phyloP scores from a whole-genome alignment of 2,888 invertebrate genomes.

The Stramonita haemastoma region DNA sequence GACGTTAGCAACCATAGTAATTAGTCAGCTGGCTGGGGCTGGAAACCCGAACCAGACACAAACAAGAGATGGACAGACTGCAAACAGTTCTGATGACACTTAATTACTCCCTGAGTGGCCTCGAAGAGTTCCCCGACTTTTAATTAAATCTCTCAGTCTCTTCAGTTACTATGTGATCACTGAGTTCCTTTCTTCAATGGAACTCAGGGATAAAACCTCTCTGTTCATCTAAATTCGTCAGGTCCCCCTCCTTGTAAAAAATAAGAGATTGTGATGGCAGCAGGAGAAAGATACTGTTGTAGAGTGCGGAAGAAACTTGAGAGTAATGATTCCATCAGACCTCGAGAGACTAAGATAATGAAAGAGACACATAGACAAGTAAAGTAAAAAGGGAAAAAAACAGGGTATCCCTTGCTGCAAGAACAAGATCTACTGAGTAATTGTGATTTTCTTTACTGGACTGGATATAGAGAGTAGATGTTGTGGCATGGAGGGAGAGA shows the following conservation, averaged over 20 bases:
- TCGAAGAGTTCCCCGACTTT: neutral
- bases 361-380: too few relatives aligned
- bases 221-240: neutral
- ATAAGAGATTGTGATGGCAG: neutral
- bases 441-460: too few relatives aligned
- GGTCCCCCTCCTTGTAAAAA: neutral
- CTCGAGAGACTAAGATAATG: too few relatives aligned
- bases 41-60: neutral
- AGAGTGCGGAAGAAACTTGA: neutral
- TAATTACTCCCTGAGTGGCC: constrained; percentile 4
- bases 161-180: neutral
- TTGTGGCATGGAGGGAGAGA: too few relatives aligned
- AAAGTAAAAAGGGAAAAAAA: too few relatives aligned
- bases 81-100: constrained; percentile 16
- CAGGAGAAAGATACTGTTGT: neutral
- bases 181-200: constrained; percentile 14
- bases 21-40: neutral
- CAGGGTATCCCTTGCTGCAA: too few relatives aligned
- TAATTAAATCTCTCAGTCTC: neutral
- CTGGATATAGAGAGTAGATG: too few relatives aligned
- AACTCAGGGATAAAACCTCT: neutral
- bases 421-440: too few relatives aligned
- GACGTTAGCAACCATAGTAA: neutral
- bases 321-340: too few relatives aligned
- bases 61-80: neutral